phyloP scores from a whole-genome alignment of 1,140 invertebrate genomes.

The Zophobas morio region DNA sequence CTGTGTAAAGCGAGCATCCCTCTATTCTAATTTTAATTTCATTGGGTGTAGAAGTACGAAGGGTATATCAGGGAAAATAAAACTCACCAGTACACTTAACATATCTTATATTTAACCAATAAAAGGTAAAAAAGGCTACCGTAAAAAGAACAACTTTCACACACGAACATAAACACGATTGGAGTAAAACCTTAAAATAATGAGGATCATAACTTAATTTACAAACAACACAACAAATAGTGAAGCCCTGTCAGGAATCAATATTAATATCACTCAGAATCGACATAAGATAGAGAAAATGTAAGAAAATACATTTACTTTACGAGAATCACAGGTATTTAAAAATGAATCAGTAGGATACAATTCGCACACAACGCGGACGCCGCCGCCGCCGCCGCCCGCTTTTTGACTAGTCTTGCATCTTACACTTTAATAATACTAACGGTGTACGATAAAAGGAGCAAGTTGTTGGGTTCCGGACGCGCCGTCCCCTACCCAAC shows the following conservation, averaged over 20 bases:
- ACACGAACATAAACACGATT: neutral
- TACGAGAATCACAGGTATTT: conserved; percentile 42
- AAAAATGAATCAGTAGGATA: conserved; percentile 28
- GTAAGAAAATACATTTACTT: conserved; percentile 39
- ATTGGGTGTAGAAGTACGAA: too few species aligned
- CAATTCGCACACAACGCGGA: neutral
- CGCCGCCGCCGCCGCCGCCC: neutral
- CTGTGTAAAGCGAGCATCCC: too few species aligned
- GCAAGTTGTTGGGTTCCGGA: conserved; percentile 58
- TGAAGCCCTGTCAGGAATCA: neutral
- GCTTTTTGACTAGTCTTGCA: conserved; percentile 57
- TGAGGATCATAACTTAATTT: neutral
- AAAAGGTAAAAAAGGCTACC: conserved; percentile 3
- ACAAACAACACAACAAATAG: conserved; percentile 3
- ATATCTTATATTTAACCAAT: too few species aligned
- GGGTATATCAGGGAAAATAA: too few species aligned
- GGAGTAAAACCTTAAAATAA: conserved; percentile 27
- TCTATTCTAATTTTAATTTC: too few species aligned
- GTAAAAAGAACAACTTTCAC: conserved; percentile 13
- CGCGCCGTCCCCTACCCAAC: conserved; percentile 52
- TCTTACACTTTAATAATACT: conserved; percentile 58
- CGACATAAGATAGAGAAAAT: conserved; percentile 26
- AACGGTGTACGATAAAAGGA: conserved; percentile 57
- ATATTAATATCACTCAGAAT: conserved; percentile 25
- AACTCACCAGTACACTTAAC: too few species aligned